Evolutionary conservation across 2,797 vertebrate species (phyloP).

Genomic region (Muraenolepis orangiensis): DNA sequence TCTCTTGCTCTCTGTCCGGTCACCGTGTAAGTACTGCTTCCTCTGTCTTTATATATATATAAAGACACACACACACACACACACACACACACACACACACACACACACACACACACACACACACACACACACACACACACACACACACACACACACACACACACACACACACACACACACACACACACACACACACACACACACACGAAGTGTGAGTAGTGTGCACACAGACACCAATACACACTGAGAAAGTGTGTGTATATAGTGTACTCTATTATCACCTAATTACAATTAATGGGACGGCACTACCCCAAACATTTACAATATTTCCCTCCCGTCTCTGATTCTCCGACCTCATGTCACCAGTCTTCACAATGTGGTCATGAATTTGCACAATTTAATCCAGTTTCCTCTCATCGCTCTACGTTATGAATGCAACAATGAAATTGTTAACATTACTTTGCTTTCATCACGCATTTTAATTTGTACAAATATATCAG

Average conservation of each 20-base stretch:
- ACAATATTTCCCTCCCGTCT: neutral
- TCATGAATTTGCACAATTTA: neutral
- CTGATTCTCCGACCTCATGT: neutral
- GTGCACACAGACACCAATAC: no score
- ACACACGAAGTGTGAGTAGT: no score
- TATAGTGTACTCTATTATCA: slow-evolving; percentile 14
- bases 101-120: neutral
- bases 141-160: neutral
- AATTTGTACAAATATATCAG: neutral
- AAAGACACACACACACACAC: no score
- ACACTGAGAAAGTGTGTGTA: no score
- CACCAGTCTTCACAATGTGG: neutral
- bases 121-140: neutral
- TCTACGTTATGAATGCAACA: neutral
- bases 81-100: no score
- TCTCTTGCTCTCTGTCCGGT: neutral
- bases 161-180: no score
- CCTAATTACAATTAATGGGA: slow-evolving; percentile 26
- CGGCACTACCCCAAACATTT: slow-evolving; percentile 6
- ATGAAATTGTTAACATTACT: neutral
- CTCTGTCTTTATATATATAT: neutral
- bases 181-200: neutral
- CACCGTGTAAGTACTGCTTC: neutral
- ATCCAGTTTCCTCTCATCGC: neutral
- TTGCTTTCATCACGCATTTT: neutral